These are phyloP conservation scores for Parasteatoda tepidariorum DNA, from an alignment of 1,140 invertebrate genomes.

Conservation along the genomic window DNA sequence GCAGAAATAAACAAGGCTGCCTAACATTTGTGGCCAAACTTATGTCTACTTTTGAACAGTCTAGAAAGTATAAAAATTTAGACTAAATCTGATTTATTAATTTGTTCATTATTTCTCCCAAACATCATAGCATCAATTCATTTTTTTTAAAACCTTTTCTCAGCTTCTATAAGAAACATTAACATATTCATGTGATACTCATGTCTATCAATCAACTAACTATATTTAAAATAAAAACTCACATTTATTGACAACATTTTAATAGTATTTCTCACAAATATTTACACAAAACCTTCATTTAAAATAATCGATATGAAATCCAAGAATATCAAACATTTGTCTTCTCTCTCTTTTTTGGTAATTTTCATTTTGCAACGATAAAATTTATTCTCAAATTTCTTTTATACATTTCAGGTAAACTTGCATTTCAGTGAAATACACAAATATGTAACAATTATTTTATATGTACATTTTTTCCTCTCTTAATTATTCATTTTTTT, in stretches of 20 bases:
- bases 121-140: too few species aligned
- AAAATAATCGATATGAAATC: conserved; percentile 43
- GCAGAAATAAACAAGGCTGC: too few species aligned
- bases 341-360: neutral
- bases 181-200: neutral
- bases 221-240: too few species aligned
- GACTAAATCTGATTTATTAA: too few species aligned
- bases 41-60: too few species aligned
- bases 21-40: too few species aligned
- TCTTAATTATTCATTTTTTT: conserved; percentile 37
- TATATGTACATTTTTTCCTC: conserved; percentile 10
- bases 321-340: conserved; percentile 42
- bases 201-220: neutral
- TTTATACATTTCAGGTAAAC: conserved; percentile 11
- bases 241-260: conserved; percentile 60
- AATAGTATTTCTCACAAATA: conserved; percentile 53
- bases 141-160: neutral
- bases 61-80: too few species aligned
- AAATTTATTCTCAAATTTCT: conserved; percentile 10
- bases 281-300: conserved; percentile 47
- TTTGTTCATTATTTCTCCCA: too few species aligned
- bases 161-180: neutral
- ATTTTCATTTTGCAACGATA: conserved; percentile 1
- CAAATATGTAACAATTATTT: conserved; percentile 16
- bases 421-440: conserved; percentile 10